These are phyloP conservation scores for Silurus meridionalis DNA, from an alignment of 2,113 vertebrate species.

Conservation along the genomic window DNA sequence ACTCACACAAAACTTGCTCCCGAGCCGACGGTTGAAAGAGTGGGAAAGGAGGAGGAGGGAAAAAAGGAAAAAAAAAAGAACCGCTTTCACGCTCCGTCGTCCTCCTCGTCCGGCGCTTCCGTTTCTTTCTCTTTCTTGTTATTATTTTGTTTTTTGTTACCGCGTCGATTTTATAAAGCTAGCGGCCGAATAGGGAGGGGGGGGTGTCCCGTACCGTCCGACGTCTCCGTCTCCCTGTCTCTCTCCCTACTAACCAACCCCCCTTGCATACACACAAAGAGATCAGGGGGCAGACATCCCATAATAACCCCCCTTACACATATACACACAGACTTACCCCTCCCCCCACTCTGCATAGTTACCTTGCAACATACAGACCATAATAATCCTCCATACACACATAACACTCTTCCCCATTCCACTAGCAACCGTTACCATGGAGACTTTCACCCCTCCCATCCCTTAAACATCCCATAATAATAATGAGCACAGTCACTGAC, in stretches of 20 bases:
- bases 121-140: no score
- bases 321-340: slow-evolving; percentile 66
- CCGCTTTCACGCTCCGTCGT: slow-evolving; percentile 15
- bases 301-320: slow-evolving; percentile 72
- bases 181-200: no score
- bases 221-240: slow-evolving; percentile 72
- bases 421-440: slow-evolving; percentile 76
- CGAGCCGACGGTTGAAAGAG: slow-evolving; percentile 43
- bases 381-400: slow-evolving; percentile 68
- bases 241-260: slow-evolving; percentile 61
- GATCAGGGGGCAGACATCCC: slow-evolving; percentile 84
- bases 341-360: slow-evolving; percentile 80
- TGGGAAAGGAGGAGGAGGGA: no score
- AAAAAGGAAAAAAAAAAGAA: no score
- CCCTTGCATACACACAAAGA: slow-evolving; percentile 80
- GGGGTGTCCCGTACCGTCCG: slow-evolving; percentile 58
- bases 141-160: no score
- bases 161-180: no score
- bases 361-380: slow-evolving; percentile 82
- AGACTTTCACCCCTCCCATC: slow-evolving; percentile 65
- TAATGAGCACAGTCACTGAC: slow-evolving; percentile 73
- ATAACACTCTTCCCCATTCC: slow-evolving; percentile 73
- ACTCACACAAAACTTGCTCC: slow-evolving; percentile 50
- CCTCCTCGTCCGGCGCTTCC: slow-evolving; percentile 1
- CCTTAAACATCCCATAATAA: slow-evolving; percentile 76